Evolutionary conservation across 2,797 vertebrate species (phyloP).

Genomic region (Eidolon dupreanum): DNA sequence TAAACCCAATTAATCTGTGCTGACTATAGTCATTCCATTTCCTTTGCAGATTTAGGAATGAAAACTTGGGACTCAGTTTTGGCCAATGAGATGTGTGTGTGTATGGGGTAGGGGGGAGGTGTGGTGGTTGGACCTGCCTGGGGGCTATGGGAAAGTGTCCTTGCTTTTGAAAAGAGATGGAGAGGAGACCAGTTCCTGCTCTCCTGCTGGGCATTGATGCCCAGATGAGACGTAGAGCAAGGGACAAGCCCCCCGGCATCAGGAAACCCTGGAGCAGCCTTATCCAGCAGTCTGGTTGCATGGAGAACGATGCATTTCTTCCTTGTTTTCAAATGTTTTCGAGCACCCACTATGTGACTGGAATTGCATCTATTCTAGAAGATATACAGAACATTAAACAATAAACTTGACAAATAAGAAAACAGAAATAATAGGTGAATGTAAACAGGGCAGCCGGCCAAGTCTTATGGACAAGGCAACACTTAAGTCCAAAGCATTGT

Average conservation of each 20-base stretch:
- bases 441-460: neutral
- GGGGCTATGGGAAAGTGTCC: neutral
- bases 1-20: neutral
- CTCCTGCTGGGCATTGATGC: neutral
- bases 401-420: neutral
- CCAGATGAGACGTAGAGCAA: neutral
- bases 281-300: rapidly evolving
- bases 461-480: neutral
- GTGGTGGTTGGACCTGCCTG: no score
- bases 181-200: no score
- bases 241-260: rapidly evolving
- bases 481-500: neutral
- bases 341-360: neutral
- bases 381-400: neutral
- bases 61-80: neutral
- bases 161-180: neutral
- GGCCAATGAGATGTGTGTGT: neutral
- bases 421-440: neutral
- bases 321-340: neutral
- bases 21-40: neutral
- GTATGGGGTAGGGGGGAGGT: rapidly evolving
- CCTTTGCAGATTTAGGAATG: neutral
- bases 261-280: rapidly evolving
- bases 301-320: rapidly evolving
- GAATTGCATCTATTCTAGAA: neutral